These are phyloP conservation scores for Agrotis puta DNA, from an alignment of 2,888 invertebrate genomes.

Conservation along the genomic window DNA sequence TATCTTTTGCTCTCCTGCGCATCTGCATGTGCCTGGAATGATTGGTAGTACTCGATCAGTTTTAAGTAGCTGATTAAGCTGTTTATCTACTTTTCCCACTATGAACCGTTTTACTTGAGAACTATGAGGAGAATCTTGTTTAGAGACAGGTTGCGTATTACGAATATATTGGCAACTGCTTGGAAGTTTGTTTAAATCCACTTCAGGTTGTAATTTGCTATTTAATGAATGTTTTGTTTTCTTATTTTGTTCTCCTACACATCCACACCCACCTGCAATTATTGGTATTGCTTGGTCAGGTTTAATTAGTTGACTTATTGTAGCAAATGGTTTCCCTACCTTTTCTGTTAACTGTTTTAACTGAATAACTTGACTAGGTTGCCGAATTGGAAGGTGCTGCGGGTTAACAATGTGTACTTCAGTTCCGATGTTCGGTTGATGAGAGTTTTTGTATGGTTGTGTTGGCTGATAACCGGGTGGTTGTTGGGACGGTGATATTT, in stretches of 20 bases:
- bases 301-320: not conserved
- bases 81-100: not conserved
- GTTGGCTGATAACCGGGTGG: not conserved
- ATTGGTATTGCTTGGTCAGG: not conserved
- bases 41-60: not conserved
- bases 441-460: not conserved
- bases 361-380: not conserved
- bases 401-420: not conserved
- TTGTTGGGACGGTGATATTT: not conserved
- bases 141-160: not conserved
- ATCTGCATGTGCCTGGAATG: slow-evolving; percentile 8
- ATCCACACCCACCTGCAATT: slow-evolving; percentile 5
- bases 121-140: slow-evolving; percentile 1
- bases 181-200: too few species aligned
- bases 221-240: not conserved
- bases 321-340: not conserved
- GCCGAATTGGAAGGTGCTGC: not conserved
- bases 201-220: not conserved
- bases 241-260: not conserved
- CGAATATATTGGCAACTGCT: too few species aligned
- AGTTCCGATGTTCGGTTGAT: not conserved
- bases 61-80: not conserved
- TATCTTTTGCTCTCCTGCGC: not conserved
- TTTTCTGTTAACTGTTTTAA: not conserved
- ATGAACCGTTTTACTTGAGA: not conserved